Evolutionary conservation across 2,888 invertebrate genomes (phyloP).

Genomic region (Eupithecia tripunctaria): DNA sequence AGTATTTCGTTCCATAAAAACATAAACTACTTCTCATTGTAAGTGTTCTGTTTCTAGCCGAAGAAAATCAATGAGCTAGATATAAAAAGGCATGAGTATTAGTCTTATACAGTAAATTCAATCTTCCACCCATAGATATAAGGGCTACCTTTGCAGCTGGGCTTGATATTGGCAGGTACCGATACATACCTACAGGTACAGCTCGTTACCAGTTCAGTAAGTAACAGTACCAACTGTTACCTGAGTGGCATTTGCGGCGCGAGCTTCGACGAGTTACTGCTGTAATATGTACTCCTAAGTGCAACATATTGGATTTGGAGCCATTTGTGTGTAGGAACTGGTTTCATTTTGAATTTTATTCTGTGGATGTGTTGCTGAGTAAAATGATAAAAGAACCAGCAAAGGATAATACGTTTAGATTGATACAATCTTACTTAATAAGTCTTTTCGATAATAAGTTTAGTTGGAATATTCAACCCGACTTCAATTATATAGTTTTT

Average conservation of each 20-base stretch:
- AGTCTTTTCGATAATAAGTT: no score
- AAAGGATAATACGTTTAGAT: background rate
- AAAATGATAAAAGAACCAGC: background rate
- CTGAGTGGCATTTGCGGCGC: conserved; percentile 39
- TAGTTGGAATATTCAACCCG: no score
- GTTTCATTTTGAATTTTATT: conserved; percentile 21
- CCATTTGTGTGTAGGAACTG: conserved; percentile 25
- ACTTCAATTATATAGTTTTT: no score
- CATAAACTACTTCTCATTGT: background rate
- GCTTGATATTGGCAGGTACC: conserved; percentile 1
- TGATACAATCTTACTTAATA: no score
- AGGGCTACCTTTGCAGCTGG: background rate
- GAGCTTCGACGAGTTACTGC: conserved; percentile 34
- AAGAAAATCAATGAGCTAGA: conserved; percentile 21
- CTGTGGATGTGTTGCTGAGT: background rate
- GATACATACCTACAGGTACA: conserved; percentile 7
- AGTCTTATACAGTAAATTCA: background rate
- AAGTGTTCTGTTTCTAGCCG: background rate
- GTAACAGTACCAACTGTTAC: conserved; percentile 37
- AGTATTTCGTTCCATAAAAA: background rate
- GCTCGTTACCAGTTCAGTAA: conserved; percentile 26
- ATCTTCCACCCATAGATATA: background rate
- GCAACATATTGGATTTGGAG: conserved; percentile 26
- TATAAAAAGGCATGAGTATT: background rate
- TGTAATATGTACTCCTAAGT: conserved; percentile 37